Evolutionary conservation across 2,113 vertebrate genomes (phyloP).

Genomic region (Eudyptes chrysolophus): DNA sequence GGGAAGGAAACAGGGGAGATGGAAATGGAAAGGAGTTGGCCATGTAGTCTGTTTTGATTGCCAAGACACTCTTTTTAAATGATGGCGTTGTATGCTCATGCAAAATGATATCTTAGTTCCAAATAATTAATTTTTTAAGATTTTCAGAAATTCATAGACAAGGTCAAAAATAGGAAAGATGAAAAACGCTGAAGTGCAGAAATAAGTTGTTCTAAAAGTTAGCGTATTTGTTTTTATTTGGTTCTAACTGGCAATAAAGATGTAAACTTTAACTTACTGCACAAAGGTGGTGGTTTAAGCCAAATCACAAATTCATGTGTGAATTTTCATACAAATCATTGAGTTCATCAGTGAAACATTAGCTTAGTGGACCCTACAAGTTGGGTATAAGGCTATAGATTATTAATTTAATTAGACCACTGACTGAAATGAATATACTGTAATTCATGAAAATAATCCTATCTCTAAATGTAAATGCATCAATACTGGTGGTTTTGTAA

Average conservation of each 20-base stretch:
- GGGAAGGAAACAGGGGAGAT: neutral
- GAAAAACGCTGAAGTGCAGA: neutral
- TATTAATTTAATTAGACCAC: neutral
- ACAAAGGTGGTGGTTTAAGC: neutral
- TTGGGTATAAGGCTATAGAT: neutral
- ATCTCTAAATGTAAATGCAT: neutral
- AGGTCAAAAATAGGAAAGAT: neutral
- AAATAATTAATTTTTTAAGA: neutral
- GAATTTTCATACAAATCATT: neutral
- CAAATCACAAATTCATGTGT: neutral
- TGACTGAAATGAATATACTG: neutral
- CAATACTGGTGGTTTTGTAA: neutral
- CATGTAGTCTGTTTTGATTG: neutral
- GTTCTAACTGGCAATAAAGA: neutral
- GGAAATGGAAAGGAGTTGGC: neutral
- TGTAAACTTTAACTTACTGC: neutral
- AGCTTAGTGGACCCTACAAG: neutral
- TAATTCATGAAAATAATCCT: neutral
- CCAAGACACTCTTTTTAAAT: neutral
- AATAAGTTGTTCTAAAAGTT: neutral
- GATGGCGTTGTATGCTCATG: neutral
- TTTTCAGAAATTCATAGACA: neutral
- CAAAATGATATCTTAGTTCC: neutral
- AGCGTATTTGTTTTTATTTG: neutral
- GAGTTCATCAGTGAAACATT: neutral